Evolutionary conservation across 2,888 invertebrate genomes (phyloP).

Genomic region (Aphidoletes aphidimyza): DNA sequence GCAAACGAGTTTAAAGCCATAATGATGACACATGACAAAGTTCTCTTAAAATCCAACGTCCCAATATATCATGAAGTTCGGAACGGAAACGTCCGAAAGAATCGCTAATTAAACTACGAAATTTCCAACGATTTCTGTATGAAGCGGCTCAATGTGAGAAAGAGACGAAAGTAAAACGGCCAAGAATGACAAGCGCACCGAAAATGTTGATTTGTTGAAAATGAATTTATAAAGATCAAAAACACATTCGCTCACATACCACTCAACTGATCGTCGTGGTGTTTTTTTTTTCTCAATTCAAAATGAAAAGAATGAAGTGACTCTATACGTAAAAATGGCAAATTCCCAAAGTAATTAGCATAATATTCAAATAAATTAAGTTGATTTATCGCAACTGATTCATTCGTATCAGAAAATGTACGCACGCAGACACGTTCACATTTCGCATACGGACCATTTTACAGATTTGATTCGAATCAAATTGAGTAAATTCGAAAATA

Average conservation of each 20-base stretch:
- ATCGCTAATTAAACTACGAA: slow-evolving; percentile 26
- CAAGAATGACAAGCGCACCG: slow-evolving; percentile 26
- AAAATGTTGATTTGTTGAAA: slow-evolving; percentile 46
- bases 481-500: slow-evolving; percentile 35
- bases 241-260: slow-evolving; percentile 18
- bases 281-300: neutral
- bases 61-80: slow-evolving; percentile 33
- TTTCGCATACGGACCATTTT: neutral
- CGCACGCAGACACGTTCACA: neutral
- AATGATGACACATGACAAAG: slow-evolving; percentile 43
- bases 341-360: slow-evolving; percentile 56
- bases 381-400: slow-evolving; percentile 55
- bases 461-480: slow-evolving; percentile 31
- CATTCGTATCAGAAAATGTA: neutral
- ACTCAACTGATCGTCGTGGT: neutral
- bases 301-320: slow-evolving; percentile 23
- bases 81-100: slow-evolving; percentile 28
- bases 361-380: slow-evolving; percentile 56
- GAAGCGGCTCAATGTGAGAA: neutral
- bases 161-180: neutral
- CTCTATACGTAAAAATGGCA: slow-evolving; percentile 54
- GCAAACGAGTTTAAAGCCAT: slow-evolving; percentile 37
- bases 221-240: slow-evolving; percentile 49
- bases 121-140: neutral
- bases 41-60: slow-evolving; percentile 6